These are phyloP conservation scores for Drosophila nigricruria DNA, from an alignment of 2,888 invertebrate species.

Conservation along the genomic window DNA sequence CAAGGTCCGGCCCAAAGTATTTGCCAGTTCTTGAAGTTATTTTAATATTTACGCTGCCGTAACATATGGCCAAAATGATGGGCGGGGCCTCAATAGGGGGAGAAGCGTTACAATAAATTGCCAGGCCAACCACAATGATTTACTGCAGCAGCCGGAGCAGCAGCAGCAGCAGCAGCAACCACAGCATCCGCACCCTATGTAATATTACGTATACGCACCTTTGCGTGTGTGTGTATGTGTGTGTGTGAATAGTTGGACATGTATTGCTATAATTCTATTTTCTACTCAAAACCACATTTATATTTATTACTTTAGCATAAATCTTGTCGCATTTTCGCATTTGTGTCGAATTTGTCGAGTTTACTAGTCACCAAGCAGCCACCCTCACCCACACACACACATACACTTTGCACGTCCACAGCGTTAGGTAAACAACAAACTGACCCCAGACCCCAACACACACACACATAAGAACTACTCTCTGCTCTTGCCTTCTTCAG, in stretches of 20 bases:
- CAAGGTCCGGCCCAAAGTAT: slow-evolving; percentile 54
- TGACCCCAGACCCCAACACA: slow-evolving; percentile 55
- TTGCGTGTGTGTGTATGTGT: slow-evolving; percentile 37
- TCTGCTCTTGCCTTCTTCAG: slow-evolving; percentile 15
- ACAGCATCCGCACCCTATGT: slow-evolving; percentile 23
- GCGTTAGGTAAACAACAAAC: slow-evolving; percentile 72
- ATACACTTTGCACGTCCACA: slow-evolving; percentile 60
- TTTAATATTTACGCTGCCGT: slow-evolving; percentile 75
- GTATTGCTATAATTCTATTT: slow-evolving; percentile 79
- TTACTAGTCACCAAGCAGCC: slow-evolving; percentile 46
- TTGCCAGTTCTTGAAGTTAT: slow-evolving; percentile 76
- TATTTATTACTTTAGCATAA: slow-evolving; percentile 79
- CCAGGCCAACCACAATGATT: slow-evolving; percentile 75
- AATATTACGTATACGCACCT: slow-evolving; percentile 70
- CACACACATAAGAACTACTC: slow-evolving; percentile 18
- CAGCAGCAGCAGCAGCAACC: slow-evolving; percentile 25
- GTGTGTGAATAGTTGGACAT: slow-evolving; percentile 29
- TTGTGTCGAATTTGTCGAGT: slow-evolving; percentile 82
- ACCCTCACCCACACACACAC: neutral
- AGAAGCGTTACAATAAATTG: slow-evolving; percentile 67
- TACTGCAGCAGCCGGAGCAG: slow-evolving; percentile 59
- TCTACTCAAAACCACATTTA: slow-evolving; percentile 80
- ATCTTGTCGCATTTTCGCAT: slow-evolving; percentile 82
- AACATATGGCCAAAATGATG: slow-evolving; percentile 66
- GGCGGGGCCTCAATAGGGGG: slow-evolving; percentile 13